phyloP scores from a whole-genome alignment of 2,113 vertebrate genomes.

The Myodes glareolus region DNA sequence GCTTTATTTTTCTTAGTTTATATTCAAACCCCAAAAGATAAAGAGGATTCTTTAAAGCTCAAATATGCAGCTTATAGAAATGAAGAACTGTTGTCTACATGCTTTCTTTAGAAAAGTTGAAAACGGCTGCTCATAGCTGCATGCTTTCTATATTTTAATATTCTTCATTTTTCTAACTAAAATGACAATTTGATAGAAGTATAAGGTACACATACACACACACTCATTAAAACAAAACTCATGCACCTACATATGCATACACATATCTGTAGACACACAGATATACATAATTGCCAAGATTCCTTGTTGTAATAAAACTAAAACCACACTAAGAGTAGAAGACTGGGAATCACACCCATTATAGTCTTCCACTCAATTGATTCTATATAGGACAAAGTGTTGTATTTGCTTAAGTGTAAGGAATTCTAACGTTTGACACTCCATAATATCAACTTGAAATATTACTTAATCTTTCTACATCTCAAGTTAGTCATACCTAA shows the following conservation, averaged over 20 bases:
- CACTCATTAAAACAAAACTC: background rate
- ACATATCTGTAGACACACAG: background rate
- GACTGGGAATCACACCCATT: background rate
- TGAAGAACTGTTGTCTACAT: background rate
- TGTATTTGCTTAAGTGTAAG: background rate
- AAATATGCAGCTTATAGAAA: background rate
- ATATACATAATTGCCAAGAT: background rate
- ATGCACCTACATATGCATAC: too few species aligned
- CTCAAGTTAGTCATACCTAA: background rate
- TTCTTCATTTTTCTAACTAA: slow-evolving; percentile 12
- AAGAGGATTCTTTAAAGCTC: background rate
- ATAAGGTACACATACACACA: background rate
- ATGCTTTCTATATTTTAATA: background rate
- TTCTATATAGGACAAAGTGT: background rate
- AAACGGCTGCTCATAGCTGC: background rate
- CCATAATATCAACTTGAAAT: background rate
- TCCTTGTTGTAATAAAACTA: slow-evolving; percentile 33
- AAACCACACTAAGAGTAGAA: background rate
- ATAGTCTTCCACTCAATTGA: background rate
- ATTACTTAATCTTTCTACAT: background rate
- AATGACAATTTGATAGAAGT: background rate
- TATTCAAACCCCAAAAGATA: background rate
- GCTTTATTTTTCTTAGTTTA: slow-evolving; percentile 53
- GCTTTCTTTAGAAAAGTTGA: background rate
- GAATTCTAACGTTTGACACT: background rate